Evolutionary conservation across 2,888 invertebrate species (phyloP), one percentile per base, ranked within the genome.

Genomic region (Lacanobia wlatinum): DNA sequence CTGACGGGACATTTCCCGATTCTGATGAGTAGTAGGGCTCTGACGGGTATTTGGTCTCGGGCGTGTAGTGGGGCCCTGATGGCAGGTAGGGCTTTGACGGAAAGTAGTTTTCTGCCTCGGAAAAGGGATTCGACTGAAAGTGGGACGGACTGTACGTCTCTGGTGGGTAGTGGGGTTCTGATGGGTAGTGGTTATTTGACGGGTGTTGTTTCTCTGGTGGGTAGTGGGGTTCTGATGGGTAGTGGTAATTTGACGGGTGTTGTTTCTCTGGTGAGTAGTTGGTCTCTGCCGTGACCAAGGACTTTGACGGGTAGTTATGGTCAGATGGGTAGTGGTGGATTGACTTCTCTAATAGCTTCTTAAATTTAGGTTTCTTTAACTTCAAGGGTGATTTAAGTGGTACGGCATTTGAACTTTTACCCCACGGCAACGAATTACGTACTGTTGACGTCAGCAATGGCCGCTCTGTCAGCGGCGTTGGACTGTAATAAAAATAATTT

Each of bases 401-500:
- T 12, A 0, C 12, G 12, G 38, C 4, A 46, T 56, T 55, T 55
- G 46, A n/a, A n/a, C n/a, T 48, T 70, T 70, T 70, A n/a, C 23
- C n/a, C 70, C 70, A 55, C 16, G 70, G 34, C 8, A 56, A 0
- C 16, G 55, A 70, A 38, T 55, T 34, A 38, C 34, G 55, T 46
- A 56, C 38, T 23, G 55, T 55, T 23, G 55, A 55, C 1, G 38
- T 55, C 34, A 38, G 7, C 18, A 55, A 23, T 46, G 70, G 70
- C 14, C 70, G 70, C 23, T 70, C 70, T 38, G 70, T 70, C 18
- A 23, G 10, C 10, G 70, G 28, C 5, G 43, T 46, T 18, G 69
- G 69, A 55, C n/a, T 23, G 23, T 70, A 34, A 38, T 55, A 53
- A 34, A 23, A 14, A 23, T 69, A 55, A 18, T 16, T n/a, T 5